A percentile compares a stretch with the other conserved stretches of the same genome.
phyloP scores from a whole-genome alignment of 2,797 vertebrate genomes.

The Tauraco hartlaubi region DNA sequence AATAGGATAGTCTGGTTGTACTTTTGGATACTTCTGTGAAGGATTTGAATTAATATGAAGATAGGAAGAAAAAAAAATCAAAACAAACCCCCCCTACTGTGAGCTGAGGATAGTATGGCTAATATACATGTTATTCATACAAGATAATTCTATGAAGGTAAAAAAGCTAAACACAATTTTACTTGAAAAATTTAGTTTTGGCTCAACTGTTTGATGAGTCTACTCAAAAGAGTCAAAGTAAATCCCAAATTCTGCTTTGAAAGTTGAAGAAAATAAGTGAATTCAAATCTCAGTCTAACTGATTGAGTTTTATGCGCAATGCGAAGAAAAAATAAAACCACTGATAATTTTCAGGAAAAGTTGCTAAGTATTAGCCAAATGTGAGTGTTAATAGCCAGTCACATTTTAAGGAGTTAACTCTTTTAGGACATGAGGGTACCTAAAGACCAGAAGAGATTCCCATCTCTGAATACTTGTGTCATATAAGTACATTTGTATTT shows the following conservation, averaged over 20 bases:
- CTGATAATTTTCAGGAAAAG: not conserved
- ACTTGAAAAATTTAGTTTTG: not conserved
- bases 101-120: not conserved
- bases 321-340: not conserved
- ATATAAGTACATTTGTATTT: not conserved
- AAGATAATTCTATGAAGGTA: not conserved
- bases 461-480: not conserved
- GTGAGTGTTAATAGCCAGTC: not conserved
- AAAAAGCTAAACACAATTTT: not conserved
- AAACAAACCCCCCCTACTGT: not conserved
- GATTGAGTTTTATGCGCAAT: not conserved
- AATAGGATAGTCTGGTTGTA: not conserved
- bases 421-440: not conserved
- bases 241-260: not conserved
- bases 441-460: not conserved
- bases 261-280: not conserved
- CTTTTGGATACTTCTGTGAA: conserved; percentile 11
- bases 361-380: not conserved
- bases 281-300: not conserved
- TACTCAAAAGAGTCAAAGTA: not conserved
- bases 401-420: not conserved
- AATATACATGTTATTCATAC: not conserved
- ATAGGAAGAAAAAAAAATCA: not conserved
- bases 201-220: not conserved
- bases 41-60: not conserved